Percentiles rank a stretch among this genome's conserved stretches.
phyloP scores from a whole-genome alignment of 2,888 invertebrate genomes.

The Xiphydria camelus region DNA sequence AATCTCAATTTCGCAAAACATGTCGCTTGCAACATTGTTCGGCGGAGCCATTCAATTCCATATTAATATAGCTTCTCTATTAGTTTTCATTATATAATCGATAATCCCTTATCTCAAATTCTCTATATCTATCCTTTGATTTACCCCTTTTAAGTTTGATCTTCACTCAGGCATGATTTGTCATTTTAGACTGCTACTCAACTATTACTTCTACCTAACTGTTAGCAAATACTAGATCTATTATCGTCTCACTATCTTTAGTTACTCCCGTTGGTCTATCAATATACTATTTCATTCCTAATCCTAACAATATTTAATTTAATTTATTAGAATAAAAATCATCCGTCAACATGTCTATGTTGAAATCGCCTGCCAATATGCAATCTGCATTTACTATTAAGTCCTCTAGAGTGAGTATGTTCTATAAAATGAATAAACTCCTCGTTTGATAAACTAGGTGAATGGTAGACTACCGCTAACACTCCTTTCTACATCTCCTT shows the following conservation, averaged over 20 bases:
- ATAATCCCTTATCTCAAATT: slow-evolving; percentile 5
- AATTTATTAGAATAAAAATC: background rate
- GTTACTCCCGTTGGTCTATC: slow-evolving; percentile 5
- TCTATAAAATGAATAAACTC: slow-evolving; percentile 1
- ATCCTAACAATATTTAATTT: background rate
- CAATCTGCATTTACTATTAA: background rate
- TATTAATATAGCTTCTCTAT: background rate
- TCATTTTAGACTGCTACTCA: slow-evolving; percentile 4
- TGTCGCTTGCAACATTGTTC: too few relatives aligned
- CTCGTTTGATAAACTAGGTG: background rate
- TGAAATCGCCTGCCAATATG: slow-evolving; percentile 3
- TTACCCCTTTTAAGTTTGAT: background rate
- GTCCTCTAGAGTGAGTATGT: background rate
- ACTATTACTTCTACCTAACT: background rate
- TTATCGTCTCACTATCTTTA: slow-evolving; percentile 3
- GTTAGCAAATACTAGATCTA: slow-evolving; percentile 7
- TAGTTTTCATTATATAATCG: slow-evolving; percentile 3
- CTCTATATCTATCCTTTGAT: background rate
- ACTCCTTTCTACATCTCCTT: background rate
- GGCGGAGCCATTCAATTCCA: too few relatives aligned
- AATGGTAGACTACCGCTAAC: background rate
- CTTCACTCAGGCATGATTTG: slow-evolving; percentile 4
- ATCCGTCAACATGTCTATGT: background rate
- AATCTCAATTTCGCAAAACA: too few relatives aligned
- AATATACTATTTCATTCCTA: slow-evolving; percentile 9